Conservation (phyloP, 2,797 vertebrate species). For the Carcharodon carcharias region DNA sequence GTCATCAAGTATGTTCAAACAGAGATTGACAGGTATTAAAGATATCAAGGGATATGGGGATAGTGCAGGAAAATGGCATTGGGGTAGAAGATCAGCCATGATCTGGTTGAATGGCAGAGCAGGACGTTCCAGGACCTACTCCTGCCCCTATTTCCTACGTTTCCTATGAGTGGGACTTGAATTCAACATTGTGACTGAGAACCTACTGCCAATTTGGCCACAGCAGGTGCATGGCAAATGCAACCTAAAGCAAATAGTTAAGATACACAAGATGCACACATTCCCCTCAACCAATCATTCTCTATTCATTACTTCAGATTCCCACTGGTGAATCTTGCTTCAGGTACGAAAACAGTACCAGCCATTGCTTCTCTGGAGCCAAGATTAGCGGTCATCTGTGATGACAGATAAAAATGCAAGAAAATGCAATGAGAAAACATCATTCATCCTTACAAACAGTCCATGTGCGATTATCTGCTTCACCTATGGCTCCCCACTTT, state of each 20-base stretch:
- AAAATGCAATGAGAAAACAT: background rate
- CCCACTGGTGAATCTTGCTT: background rate
- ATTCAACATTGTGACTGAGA: too few species aligned
- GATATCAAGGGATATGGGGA: too few species aligned
- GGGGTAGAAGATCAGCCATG: too few species aligned
- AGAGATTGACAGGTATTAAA: too few species aligned
- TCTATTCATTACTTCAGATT: background rate
- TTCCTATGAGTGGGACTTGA: too few species aligned
- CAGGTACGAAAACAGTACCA: background rate
- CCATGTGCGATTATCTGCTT: background rate
- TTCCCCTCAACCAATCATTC: background rate
- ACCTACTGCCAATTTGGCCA: too few species aligned
- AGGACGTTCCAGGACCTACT: too few species aligned
- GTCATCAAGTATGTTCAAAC: too few species aligned
- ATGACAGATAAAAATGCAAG: background rate
- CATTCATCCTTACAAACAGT: background rate
- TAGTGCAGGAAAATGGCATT: too few species aligned
- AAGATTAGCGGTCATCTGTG: background rate
- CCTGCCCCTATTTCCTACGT: too few species aligned
- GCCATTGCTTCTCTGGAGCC: background rate
- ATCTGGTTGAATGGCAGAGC: too few species aligned
- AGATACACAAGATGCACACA: background rate
- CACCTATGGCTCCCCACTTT: background rate
- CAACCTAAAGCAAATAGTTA: background rate
- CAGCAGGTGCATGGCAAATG: too few species aligned